Conservation (phyloP, 2,113 vertebrate genomes). For the Balaenoptera acutorostrata region DNA sequence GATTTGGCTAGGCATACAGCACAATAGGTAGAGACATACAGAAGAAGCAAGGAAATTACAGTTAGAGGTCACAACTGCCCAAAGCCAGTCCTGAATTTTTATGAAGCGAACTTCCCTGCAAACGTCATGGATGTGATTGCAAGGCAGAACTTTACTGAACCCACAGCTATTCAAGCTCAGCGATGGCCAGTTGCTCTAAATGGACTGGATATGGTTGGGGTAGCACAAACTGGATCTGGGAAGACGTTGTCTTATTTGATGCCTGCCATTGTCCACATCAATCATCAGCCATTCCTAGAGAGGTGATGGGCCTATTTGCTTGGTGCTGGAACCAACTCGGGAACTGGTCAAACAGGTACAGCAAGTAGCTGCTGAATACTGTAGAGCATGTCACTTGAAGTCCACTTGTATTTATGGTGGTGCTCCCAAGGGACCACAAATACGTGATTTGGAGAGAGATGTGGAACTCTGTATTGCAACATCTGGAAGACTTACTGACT, state of each 20-base stretch:
- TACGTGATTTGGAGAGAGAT: conserved; percentile 95
- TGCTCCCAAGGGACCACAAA: conserved; percentile 97
- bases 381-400: conserved; percentile 93
- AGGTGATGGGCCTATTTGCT: conserved; percentile 96
- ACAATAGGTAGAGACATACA: conserved; percentile 95
- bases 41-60: conserved; percentile 94
- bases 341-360: conserved; percentile 98
- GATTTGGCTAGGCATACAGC: conserved; percentile 87
- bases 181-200: conserved; percentile 98
- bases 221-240: conserved; percentile 97
- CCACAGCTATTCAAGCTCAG: conserved; percentile 97
- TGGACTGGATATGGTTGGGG: conserved; percentile 97
- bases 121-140: conserved; percentile 98
- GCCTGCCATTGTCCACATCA: conserved; percentile 98
- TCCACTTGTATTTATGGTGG: conserved; percentile 97
- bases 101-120: conserved; percentile 95
- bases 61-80: conserved; percentile 95
- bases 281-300: conserved; percentile 98
- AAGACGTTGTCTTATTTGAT: conserved; percentile 95
- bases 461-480: conserved; percentile 95
- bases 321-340: conserved; percentile 95
- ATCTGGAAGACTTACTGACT: conserved; percentile 96
- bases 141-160: conserved; percentile 94
- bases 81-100: conserved; percentile 94
- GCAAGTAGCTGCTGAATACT: conserved; percentile 96